Conservation (phyloP, 2,797 vertebrate species). For the Paramormyrops hopkinsi region DNA sequence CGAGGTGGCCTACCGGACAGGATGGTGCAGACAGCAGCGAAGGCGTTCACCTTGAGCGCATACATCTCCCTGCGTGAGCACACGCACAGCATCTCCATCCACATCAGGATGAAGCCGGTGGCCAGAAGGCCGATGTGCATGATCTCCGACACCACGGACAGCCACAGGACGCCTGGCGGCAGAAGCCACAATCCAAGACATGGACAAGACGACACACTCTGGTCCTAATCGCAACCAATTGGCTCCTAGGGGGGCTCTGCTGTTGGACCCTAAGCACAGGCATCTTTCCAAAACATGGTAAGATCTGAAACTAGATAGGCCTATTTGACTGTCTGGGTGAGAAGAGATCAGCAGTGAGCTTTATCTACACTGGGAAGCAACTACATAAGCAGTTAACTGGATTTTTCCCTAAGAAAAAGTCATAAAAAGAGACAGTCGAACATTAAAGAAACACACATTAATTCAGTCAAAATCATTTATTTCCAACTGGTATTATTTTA, state of each 20-base stretch:
- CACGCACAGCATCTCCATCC: slow-evolving; percentile 69
- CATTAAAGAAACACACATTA: background rate
- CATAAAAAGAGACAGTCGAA: background rate
- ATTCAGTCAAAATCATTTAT: background rate
- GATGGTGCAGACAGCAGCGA: slow-evolving; percentile 72
- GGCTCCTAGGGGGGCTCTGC: no score
- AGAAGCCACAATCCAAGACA: background rate
- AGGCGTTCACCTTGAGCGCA: slow-evolving; percentile 75
- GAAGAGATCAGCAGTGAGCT: background rate
- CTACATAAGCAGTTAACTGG: background rate
- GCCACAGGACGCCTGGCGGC: slow-evolving; percentile 63
- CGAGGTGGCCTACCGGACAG: slow-evolving; percentile 60
- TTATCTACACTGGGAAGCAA: background rate
- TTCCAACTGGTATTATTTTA: background rate
- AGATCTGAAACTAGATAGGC: background rate
- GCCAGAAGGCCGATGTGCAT: slow-evolving; percentile 71
- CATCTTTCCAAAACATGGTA: background rate
- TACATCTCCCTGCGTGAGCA: slow-evolving; percentile 70
- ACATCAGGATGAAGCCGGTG: slow-evolving; percentile 77
- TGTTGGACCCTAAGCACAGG: background rate
- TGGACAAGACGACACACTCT: background rate
- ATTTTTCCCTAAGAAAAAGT: background rate
- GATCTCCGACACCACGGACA: slow-evolving; percentile 70
- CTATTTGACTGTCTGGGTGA: background rate
- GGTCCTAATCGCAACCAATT: background rate